Evolutionary conservation across 2,888 invertebrate genomes (phyloP).

Genomic region (Cephus pygmeus): DNA sequence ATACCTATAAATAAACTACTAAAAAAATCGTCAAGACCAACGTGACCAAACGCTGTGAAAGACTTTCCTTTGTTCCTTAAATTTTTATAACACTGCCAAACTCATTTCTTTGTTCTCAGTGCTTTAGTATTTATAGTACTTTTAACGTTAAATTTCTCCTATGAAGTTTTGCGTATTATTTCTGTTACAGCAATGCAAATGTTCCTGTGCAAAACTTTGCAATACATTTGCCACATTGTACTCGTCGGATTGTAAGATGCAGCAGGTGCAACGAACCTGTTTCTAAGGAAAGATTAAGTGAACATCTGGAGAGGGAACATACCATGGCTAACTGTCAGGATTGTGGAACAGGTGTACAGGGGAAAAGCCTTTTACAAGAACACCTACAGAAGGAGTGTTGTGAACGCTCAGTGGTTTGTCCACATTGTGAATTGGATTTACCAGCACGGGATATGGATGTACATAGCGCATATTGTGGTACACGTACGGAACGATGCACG

Average conservation of each 20-base stretch:
- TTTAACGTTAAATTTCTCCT: neutral
- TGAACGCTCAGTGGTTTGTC: conserved; percentile 71
- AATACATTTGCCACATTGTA: neutral
- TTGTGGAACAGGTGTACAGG: neutral
- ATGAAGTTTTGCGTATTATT: neutral
- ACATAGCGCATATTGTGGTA: conserved; percentile 79
- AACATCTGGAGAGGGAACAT: neutral
- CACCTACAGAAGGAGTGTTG: conserved; percentile 59
- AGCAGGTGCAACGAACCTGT: neutral
- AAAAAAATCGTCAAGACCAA: neutral
- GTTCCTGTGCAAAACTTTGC: neutral
- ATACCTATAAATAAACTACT: neutral
- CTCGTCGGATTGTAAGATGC: neutral
- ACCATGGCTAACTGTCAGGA: neutral
- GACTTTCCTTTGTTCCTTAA: neutral
- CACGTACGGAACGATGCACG: conserved; percentile 76
- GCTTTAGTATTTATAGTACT: neutral
- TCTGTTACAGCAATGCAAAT: neutral
- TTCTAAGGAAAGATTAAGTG: neutral
- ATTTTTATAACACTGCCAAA: neutral
- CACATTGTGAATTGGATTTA: conserved; percentile 76
- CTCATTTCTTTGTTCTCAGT: neutral
- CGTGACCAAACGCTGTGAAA: neutral
- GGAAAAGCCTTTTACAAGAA: neutral
- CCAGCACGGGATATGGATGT: conserved; percentile 71